Conservation (phyloP, 2,888 invertebrate species). For the Steinernema hermaphroditum region DNA sequence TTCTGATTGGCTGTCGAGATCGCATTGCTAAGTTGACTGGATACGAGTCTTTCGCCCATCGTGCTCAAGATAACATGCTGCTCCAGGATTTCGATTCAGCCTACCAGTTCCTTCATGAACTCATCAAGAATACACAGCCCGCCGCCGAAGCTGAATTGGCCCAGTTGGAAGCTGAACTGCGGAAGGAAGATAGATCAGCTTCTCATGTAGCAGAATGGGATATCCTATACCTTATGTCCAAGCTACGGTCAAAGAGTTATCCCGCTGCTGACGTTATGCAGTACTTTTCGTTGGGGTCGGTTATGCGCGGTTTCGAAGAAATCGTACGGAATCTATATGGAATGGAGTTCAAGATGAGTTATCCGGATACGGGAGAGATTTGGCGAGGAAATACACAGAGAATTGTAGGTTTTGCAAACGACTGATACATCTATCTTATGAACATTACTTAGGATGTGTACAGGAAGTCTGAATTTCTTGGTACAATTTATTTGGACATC, state of each 20-base stretch:
- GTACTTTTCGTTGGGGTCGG: constrained; percentile 68
- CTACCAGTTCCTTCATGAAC: constrained; percentile 53
- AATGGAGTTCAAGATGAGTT: constrained; percentile 42
- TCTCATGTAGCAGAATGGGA: constrained; percentile 50
- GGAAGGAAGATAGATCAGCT: constrained; percentile 41
- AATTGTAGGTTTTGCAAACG: constrained; percentile 14
- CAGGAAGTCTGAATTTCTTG: constrained; percentile 77
- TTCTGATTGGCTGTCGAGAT: constrained; percentile 77
- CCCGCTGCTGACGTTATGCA: neutral
- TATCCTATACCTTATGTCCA: constrained; percentile 50
- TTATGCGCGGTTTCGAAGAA: constrained; percentile 92
- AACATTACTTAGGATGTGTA: constrained; percentile 72
- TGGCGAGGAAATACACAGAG: constrained; percentile 76
- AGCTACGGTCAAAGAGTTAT: constrained; percentile 35
- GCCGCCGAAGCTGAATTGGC: constrained; percentile 53
- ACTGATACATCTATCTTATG: neutral
- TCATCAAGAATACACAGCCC: constrained; percentile 51
- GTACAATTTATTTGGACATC: constrained; percentile 95
- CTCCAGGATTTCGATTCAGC: constrained; percentile 61
- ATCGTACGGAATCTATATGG: constrained; percentile 73
- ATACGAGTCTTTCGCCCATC: constrained; percentile 83
- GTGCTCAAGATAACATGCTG: constrained; percentile 84
- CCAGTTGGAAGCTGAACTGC: constrained; percentile 46
- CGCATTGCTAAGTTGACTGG: constrained; percentile 84
- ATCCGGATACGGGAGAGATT: constrained; percentile 75